A percentile compares a stretch with the other conserved stretches of the same genome.
These are phyloP conservation scores for Phalacrocorax pelagicus DNA, from an alignment of 2,113 vertebrate species.

Conservation along the genomic window DNA sequence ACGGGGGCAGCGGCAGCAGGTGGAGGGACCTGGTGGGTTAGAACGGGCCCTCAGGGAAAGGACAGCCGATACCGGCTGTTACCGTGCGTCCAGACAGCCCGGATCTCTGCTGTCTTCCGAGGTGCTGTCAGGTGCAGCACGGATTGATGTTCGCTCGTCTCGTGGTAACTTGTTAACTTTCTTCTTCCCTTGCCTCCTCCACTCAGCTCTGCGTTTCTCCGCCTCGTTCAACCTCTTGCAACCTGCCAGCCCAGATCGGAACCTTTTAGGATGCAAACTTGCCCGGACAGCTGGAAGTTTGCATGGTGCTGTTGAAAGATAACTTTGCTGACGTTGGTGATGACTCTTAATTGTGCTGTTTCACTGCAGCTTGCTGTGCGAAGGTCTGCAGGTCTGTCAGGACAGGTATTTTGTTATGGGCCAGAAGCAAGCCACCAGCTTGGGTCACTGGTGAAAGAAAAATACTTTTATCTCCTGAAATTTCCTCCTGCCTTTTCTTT, in stretches of 20 bases:
- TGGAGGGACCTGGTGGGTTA: fast-evolving
- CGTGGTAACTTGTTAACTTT: background rate
- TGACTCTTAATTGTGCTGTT: fast-evolving
- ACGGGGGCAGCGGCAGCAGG: background rate
- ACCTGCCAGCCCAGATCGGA: background rate
- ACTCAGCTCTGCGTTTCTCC: background rate
- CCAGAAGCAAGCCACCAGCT: background rate
- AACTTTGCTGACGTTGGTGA: fast-evolving
- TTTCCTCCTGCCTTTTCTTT: background rate
- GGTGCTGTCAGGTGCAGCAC: background rate
- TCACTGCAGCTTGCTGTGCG: fast-evolving
- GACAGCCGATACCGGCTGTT: background rate
- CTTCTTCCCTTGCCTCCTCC: background rate
- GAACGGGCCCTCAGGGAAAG: background rate
- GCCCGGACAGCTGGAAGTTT: background rate
- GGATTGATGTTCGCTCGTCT: background rate
- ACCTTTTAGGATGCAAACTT: background rate
- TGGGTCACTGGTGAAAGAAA: background rate
- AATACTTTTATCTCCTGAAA: background rate
- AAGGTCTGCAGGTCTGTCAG: background rate
- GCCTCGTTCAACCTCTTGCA: background rate
- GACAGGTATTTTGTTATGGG: fast-evolving
- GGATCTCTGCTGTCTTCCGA: background rate
- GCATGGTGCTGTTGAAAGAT: background rate
- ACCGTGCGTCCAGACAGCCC: fast-evolving